These are phyloP conservation scores for Diogma glabrata DNA, from an alignment of 2,888 invertebrate genomes.

Conservation along the genomic window DNA sequence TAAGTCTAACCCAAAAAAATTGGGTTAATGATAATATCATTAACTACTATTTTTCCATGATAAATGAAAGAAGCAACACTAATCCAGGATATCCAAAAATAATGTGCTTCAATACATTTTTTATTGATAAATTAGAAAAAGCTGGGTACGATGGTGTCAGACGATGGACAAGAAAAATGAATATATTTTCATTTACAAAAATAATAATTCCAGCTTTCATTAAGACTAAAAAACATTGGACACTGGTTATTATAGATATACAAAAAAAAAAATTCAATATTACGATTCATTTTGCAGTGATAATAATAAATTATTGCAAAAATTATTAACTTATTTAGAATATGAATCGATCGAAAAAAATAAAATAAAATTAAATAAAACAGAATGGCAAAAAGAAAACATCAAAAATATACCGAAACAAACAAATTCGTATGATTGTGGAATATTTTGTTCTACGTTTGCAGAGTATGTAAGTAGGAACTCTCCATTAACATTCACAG, in stretches of 20 bases:
- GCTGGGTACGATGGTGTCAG: slow-evolving; percentile 69
- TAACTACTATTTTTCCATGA: too few species aligned
- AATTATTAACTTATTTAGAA: slow-evolving; percentile 62
- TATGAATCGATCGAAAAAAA: slow-evolving; percentile 86
- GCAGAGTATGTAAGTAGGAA: slow-evolving; percentile 80
- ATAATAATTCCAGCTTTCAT: slow-evolving; percentile 85
- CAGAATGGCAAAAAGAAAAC: slow-evolving; percentile 53
- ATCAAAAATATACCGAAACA: slow-evolving; percentile 81
- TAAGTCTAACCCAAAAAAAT: too few species aligned
- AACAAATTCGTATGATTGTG: slow-evolving; percentile 95
- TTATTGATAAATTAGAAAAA: slow-evolving; percentile 72
- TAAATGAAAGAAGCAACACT: too few species aligned
- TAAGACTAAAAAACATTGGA: slow-evolving; percentile 93
- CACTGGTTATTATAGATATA: slow-evolving; percentile 79
- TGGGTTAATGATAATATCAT: too few species aligned
- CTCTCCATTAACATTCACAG: slow-evolving; percentile 67
- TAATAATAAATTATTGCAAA: slow-evolving; percentile 60
- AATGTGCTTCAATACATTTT: slow-evolving; percentile 92
- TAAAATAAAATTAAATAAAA: slow-evolving; percentile 55
- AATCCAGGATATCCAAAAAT: slow-evolving; percentile 58
- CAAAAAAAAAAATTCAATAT: slow-evolving; percentile 61
- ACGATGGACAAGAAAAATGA: slow-evolving; percentile 82
- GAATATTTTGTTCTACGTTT: slow-evolving; percentile 93
- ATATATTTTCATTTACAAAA: slow-evolving; percentile 70
- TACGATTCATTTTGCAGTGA: slow-evolving; percentile 87